Evolutionary conservation across 2,888 invertebrate species (phyloP).

Genomic region (Tridacna gigas): DNA sequence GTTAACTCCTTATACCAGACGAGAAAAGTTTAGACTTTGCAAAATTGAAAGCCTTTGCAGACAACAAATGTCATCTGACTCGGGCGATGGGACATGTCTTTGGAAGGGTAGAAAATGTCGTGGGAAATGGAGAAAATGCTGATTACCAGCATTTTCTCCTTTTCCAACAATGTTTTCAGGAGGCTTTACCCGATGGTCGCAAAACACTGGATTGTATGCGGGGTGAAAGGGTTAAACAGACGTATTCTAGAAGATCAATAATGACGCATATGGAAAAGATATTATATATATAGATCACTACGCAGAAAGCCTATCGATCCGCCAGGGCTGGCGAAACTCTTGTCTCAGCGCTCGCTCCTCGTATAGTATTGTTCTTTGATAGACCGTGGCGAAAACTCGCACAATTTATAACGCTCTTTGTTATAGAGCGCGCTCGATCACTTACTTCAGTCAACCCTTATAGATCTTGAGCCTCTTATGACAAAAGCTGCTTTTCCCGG

Average conservation of each 20-base stretch:
- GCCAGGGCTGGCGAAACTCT: neutral
- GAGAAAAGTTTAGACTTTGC: neutral
- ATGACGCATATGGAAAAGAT: conserved; percentile 20
- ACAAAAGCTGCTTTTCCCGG: no score
- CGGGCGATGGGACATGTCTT: no score
- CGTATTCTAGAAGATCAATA: conserved; percentile 2
- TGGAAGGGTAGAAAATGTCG: neutral
- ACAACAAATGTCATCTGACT: no score
- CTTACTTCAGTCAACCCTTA: no score
- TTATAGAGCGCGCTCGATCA: no score
- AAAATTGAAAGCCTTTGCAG: no score
- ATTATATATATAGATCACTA: conserved; percentile 27
- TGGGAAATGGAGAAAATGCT: neutral
- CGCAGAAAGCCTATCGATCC: conserved; percentile 22
- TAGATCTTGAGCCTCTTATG: no score
- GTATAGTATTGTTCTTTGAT: no score
- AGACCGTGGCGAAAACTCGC: no score
- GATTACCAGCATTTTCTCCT: neutral
- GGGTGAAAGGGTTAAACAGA: neutral
- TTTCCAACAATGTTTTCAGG: neutral
- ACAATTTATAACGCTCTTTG: no score
- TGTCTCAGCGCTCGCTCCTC: neutral
- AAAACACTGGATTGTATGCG: neutral
- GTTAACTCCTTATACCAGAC: neutral
- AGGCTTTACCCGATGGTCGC: neutral